phyloP scores from a whole-genome alignment of 1,140 invertebrate species.

The Colletes latitarsis region DNA sequence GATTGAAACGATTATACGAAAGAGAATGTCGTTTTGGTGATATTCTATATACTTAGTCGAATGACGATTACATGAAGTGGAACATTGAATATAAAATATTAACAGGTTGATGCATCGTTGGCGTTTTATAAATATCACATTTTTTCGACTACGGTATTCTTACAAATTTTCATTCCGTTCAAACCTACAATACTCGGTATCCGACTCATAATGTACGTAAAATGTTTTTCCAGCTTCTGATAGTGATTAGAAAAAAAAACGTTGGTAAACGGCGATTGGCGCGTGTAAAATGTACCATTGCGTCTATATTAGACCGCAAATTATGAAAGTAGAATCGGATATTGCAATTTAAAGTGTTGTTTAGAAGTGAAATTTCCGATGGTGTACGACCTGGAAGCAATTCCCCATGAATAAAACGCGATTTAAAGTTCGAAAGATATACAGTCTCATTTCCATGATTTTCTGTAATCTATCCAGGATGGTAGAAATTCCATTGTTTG shows the following conservation, averaged over 20 bases:
- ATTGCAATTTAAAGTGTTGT: background rate
- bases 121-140: background rate
- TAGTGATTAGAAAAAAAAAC: too few relatives aligned
- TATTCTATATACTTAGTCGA: background rate
- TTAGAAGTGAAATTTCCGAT: too few relatives aligned
- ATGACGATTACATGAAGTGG: background rate
- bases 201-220: slow-evolving; percentile 51
- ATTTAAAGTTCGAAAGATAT: too few relatives aligned
- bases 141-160: background rate
- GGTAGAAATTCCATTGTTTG: background rate
- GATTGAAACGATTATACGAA: background rate
- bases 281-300: slow-evolving; percentile 13
- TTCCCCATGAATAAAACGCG: background rate
- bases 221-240: background rate
- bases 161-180: slow-evolving; percentile 16
- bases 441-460: background rate
- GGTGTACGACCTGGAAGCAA: background rate
- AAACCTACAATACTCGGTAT: slow-evolving; percentile 68
- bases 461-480: background rate
- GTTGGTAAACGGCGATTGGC: background rate
- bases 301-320: background rate
- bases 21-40: background rate
- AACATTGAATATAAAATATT: slow-evolving; percentile 6
- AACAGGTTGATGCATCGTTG: background rate
- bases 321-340: background rate